These are phyloP conservation scores for Osedax frankpressi DNA, from an alignment of 2,888 invertebrate species.

Conservation along the genomic window DNA sequence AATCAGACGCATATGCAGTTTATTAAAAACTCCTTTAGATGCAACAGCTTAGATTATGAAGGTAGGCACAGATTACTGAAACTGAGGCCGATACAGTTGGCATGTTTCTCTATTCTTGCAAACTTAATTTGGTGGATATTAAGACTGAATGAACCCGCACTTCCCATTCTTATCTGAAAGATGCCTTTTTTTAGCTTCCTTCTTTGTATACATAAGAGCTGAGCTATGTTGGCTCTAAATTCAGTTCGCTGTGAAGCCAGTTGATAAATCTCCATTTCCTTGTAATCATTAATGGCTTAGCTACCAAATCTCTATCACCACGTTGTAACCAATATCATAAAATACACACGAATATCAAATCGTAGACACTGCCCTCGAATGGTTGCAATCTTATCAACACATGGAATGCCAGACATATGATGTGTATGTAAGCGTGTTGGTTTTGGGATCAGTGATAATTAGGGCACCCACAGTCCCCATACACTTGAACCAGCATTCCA, in stretches of 20 bases:
- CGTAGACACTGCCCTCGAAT: not conserved
- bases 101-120: not conserved
- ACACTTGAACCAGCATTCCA: not conserved
- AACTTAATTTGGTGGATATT: not conserved
- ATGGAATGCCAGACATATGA: not conserved
- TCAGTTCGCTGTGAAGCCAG: too few species aligned
- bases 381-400: not conserved
- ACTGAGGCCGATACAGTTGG: not conserved
- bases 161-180: not conserved
- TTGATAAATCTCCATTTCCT: too few species aligned
- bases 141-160: not conserved
- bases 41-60: not conserved
- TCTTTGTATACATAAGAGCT: not conserved
- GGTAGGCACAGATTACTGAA: not conserved
- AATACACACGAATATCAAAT: not conserved
- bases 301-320: constrained; percentile 2
- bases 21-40: not conserved
- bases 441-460: not conserved
- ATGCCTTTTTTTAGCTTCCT: not conserved
- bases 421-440: constrained; percentile 1
- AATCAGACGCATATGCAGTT: not conserved
- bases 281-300: not conserved
- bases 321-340: not conserved
- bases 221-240: not conserved
- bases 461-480: not conserved